These are phyloP conservation scores for Grantiella picta DNA, from an alignment of 2,113 vertebrate species.

Conservation along the genomic window DNA sequence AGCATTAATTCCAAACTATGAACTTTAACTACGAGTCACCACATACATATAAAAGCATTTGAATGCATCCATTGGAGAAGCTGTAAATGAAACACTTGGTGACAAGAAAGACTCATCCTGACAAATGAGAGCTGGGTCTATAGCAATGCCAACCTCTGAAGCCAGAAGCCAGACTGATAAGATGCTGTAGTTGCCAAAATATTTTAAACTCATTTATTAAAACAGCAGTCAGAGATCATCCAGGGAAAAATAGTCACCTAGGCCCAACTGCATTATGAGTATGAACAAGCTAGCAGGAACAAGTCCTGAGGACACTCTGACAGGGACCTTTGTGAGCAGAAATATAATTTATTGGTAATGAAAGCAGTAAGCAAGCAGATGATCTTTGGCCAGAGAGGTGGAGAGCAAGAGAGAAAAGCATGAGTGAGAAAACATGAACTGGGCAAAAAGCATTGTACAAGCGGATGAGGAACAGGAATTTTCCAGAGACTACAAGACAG, in stretches of 20 bases:
- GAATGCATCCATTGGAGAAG: background rate
- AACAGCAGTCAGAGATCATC: background rate
- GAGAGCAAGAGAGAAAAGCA: background rate
- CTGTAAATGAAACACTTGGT: background rate
- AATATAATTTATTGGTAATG: background rate
- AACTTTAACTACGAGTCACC: background rate
- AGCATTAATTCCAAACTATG: background rate
- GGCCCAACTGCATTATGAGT: background rate
- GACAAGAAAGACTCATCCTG: background rate
- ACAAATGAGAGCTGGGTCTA: background rate
- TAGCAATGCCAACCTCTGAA: background rate
- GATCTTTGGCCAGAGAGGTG: background rate
- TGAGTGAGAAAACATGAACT: background rate
- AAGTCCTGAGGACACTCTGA: background rate
- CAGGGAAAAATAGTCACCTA: background rate
- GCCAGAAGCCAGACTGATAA: background rate
- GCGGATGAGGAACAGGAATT: background rate
- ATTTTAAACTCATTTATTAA: background rate
- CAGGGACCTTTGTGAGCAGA: background rate
- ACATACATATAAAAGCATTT: background rate
- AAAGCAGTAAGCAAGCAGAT: conserved; percentile 9
- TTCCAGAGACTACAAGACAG: background rate
- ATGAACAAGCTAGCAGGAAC: background rate
- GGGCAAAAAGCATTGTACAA: background rate
- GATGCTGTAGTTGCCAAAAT: background rate